Percentiles rank a stretch among this genome's conserved stretches.
Evolutionary conservation across 2,113 vertebrate species (phyloP).

Genomic region (Ameiurus melas): DNA sequence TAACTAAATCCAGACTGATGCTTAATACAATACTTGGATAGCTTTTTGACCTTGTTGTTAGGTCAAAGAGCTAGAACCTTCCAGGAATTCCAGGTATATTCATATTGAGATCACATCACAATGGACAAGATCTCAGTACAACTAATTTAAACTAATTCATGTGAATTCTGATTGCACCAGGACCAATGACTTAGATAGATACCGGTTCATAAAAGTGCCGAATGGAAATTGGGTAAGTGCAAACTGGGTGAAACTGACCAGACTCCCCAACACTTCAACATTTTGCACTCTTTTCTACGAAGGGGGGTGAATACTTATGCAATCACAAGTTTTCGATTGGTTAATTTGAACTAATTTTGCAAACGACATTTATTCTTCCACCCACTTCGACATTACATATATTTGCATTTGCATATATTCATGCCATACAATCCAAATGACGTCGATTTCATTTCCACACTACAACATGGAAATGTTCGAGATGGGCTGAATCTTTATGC

Average conservation of each 20-base stretch:
- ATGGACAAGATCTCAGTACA: neutral
- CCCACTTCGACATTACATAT: neutral
- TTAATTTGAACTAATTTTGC: neutral
- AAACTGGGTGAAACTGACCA: too few species aligned
- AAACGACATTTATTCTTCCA: neutral
- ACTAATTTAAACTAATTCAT: neutral
- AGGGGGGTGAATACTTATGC: neutral
- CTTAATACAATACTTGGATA: neutral
- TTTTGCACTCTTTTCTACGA: neutral
- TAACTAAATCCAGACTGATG: neutral
- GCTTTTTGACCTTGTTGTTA: neutral
- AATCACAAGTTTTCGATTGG: neutral
- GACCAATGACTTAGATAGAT: neutral
- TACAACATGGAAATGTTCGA: neutral
- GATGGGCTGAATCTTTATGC: neutral
- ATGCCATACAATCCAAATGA: neutral
- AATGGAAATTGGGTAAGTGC: too few species aligned
- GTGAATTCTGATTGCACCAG: neutral
- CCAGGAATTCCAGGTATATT: neutral
- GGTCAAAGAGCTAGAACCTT: neutral
- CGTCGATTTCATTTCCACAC: neutral
- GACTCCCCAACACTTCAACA: neutral
- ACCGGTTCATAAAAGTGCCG: too few species aligned
- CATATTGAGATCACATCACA: neutral
- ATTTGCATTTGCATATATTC: too few species aligned